Evolutionary conservation across 2,888 invertebrate genomes (phyloP).

Genomic region (Calliphora vomitoria): DNA sequence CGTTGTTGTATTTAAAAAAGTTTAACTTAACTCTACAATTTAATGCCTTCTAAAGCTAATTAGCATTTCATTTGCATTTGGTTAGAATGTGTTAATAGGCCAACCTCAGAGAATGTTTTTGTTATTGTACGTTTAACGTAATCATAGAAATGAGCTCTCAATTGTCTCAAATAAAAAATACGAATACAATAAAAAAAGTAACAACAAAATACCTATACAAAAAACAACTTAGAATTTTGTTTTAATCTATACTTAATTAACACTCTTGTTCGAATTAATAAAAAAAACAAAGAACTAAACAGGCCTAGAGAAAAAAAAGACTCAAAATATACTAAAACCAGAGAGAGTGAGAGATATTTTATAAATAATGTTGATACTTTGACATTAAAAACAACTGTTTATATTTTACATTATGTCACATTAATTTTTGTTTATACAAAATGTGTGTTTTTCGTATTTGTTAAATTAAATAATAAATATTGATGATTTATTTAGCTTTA

Average conservation of each 20-base stretch:
- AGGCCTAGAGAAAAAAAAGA: slow-evolving; percentile 5
- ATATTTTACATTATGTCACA: slow-evolving; percentile 49
- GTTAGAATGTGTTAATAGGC: slow-evolving; percentile 65
- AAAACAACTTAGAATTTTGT: slow-evolving; percentile 15
- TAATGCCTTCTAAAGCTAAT: slow-evolving; percentile 51
- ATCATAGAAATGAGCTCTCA: slow-evolving; percentile 21
- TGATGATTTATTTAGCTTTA: slow-evolving; percentile 26
- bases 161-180: slow-evolving; percentile 28
- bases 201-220: not conserved
- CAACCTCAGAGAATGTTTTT: slow-evolving; percentile 23
- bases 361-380: slow-evolving; percentile 39
- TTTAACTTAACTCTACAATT: not conserved
- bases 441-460: not conserved
- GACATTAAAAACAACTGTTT: slow-evolving; percentile 37
- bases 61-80: slow-evolving; percentile 68
- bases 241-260: slow-evolving; percentile 49
- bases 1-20: not conserved
- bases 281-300: not conserved
- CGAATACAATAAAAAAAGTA: not conserved
- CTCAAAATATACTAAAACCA: not conserved
- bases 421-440: not conserved
- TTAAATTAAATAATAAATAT: not conserved
- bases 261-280: slow-evolving; percentile 45
- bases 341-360: not conserved
- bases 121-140: slow-evolving; percentile 8